Evolutionary conservation across 2,888 invertebrate species (phyloP), one percentile per base, ranked within the genome.

Genomic region (Caenorhabditis plicata): DNA sequence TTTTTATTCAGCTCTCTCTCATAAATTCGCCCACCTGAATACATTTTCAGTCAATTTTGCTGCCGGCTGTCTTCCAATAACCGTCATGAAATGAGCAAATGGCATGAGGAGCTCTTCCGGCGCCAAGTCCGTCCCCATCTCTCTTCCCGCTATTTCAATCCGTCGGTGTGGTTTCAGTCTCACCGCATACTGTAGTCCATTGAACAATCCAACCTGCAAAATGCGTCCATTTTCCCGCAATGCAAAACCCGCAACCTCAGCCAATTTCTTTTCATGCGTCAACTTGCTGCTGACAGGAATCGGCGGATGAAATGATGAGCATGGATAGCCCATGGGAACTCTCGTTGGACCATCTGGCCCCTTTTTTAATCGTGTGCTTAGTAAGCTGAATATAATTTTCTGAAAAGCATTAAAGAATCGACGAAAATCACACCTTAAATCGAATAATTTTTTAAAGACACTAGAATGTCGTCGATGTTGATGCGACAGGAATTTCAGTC

Each of bases 251-350:
- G 7, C 15, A 1, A 55, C 46, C 23, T 66, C 66, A 9, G 35
- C 43, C 41, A 66, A 42, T 27, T 62, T 66, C 36, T 62, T 66
- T 19, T 55, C 62, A 39, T 66, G 66, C 2, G 62, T 36, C 15
- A 58, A 36, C 17, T 55, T 62, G 22, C 51, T 53, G 11, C 26
- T 22, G 0, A 55, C 31, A 0, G 49, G 52, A 3, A 66, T 46
- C 20, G 44, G 36, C 4, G 55, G 66, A 38, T 55, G 55, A 36
- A 66, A 66, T 15, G 55, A 58, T 5, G 33, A 33, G 17, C 49
- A 4, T 2, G 51, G 19, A 44, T 52, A 42, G 1, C 61, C 61
- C n/a, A 35, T 33, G 1, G 50, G 47, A 4, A 38, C 26, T 0
- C 25, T 32, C n/a, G 22, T 42, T 3, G 44, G 31, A n/a, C n/a